Evolutionary conservation across 2,113 vertebrate species (phyloP).

Genomic region (Arvicanthis niloticus): DNA sequence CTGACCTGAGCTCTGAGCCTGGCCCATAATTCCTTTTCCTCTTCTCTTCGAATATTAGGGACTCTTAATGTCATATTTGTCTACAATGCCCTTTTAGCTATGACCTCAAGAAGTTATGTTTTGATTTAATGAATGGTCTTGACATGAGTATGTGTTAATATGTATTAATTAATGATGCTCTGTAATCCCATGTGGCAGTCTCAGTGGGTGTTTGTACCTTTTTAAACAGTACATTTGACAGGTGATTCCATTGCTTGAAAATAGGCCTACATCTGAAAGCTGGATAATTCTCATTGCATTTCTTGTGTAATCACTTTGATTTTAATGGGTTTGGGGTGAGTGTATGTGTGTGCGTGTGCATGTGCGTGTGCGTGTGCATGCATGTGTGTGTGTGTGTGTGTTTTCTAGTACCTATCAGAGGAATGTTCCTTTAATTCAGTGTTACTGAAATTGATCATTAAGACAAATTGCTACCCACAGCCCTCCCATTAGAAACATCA

Average conservation of each 20-base stretch:
- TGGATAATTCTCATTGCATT: slow-evolving; percentile 45
- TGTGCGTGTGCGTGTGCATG: not conserved
- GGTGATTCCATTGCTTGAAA: not conserved
- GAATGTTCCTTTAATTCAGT: slow-evolving; percentile 39
- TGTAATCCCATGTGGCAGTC: not conserved
- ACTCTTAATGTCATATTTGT: not conserved
- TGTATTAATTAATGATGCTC: not conserved
- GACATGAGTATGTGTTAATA: not conserved
- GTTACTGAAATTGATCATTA: slow-evolving; percentile 66
- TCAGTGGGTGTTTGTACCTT: not conserved
- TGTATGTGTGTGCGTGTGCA: not conserved
- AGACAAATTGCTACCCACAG: slow-evolving; percentile 65
- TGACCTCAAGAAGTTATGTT: not conserved
- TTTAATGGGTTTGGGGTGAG: slow-evolving; percentile 22
- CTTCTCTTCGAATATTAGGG: not conserved
- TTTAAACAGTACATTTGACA: slow-evolving; percentile 39
- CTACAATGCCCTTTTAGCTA: not conserved
- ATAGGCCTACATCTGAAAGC: not conserved
- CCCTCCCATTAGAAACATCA: slow-evolving; percentile 61
- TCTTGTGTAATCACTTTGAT: slow-evolving; percentile 46
- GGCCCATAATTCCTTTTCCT: not conserved
- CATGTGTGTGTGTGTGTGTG: not conserved
- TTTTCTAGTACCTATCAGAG: slow-evolving; percentile 45
- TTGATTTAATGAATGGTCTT: not conserved
- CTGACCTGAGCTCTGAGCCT: not conserved